A percentile compares a stretch with the other conserved stretches of the same genome.
Evolutionary conservation across 2,797 vertebrate genomes (phyloP).

Genomic region (Myotis planiceps): DNA sequence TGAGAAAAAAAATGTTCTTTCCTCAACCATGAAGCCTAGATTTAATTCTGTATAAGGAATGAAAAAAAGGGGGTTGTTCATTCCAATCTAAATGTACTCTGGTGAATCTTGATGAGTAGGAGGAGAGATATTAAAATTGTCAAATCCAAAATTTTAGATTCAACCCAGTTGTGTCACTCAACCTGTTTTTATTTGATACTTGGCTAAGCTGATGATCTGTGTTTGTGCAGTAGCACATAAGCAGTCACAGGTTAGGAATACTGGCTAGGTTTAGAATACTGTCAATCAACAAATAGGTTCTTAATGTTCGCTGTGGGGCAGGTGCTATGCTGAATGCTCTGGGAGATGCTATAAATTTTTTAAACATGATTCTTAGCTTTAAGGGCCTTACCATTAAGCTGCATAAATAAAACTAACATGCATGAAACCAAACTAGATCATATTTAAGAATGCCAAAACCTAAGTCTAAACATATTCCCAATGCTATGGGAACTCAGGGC

Average conservation of each 20-base stretch:
- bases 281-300: not conserved
- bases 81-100: not conserved
- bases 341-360: not conserved
- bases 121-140: not conserved
- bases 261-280: not conserved
- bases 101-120: not conserved
- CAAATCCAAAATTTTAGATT: constrained; percentile 31
- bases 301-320: not conserved
- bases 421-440: not conserved
- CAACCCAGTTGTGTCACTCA: constrained; percentile 47
- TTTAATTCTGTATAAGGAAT: not conserved
- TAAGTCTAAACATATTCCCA: not conserved
- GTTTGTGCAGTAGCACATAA: not conserved
- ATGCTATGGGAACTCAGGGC: not conserved
- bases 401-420: not conserved
- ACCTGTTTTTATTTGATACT: not conserved
- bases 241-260: not conserved
- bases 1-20: not conserved
- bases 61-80: not conserved
- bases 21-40: not conserved
- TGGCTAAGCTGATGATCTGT: not conserved
- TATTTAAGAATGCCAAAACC: not conserved
- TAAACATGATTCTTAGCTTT: not conserved
- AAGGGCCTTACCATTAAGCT: not conserved
- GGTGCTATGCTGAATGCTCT: not conserved